Conservation (phyloP, 1,140 invertebrate genomes). For the Drosophila lacteicornis region DNA sequence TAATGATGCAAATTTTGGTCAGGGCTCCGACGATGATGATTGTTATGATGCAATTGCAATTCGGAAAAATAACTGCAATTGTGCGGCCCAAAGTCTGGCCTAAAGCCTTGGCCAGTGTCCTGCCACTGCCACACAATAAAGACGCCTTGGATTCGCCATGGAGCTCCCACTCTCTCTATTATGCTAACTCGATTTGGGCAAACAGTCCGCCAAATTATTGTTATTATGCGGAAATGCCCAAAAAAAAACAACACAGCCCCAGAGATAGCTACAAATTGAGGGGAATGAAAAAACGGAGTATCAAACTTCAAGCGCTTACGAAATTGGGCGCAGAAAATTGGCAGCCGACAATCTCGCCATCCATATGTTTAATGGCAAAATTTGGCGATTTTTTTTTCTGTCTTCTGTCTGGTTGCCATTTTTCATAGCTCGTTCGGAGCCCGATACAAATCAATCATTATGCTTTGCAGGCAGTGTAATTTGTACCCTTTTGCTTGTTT, state of each 20-base stretch:
- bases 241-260: conserved; percentile 26
- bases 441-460: conserved; percentile 83
- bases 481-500: conserved; percentile 79
- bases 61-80: conserved; percentile 46
- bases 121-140: conserved; percentile 56
- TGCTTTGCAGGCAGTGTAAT: conserved; percentile 63
- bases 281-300: conserved; percentile 12
- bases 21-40: conserved; percentile 26
- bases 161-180: conserved; percentile 46
- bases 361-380: conserved; percentile 60
- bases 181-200: conserved; percentile 81
- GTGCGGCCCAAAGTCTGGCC: conserved; percentile 15
- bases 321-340: conserved; percentile 69
- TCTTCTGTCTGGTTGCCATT: conserved; percentile 16
- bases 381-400: conserved; percentile 33
- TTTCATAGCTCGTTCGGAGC: conserved; percentile 64
- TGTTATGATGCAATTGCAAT: conserved; percentile 55
- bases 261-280: conserved; percentile 61
- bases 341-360: conserved; percentile 43
- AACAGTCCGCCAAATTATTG: conserved; percentile 78
- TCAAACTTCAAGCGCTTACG: conserved; percentile 45
- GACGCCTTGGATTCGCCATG: conserved; percentile 52
- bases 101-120: conserved; percentile 35
- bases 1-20: conserved; percentile 72
- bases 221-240: conserved; percentile 76